These are phyloP conservation scores for Nesoenas mayeri DNA, from an alignment of 2,113 vertebrate genomes.

Conservation along the genomic window DNA sequence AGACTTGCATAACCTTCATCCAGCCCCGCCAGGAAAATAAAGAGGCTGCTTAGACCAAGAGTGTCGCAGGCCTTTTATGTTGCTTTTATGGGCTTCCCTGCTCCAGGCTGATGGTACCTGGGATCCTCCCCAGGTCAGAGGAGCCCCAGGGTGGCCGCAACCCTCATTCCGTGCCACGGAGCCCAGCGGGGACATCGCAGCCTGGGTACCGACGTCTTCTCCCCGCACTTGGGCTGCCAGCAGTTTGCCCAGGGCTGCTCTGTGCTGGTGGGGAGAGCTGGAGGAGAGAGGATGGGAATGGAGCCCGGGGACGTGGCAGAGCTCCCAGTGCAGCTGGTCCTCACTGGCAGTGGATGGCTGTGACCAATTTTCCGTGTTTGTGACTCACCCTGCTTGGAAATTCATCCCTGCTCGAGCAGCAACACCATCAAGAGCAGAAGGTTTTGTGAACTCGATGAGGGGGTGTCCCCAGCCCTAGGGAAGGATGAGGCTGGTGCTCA, in stretches of 20 bases:
- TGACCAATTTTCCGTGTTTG: not conserved
- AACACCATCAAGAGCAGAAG: not conserved
- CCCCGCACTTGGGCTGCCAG: not conserved
- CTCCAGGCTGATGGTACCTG: accelerated
- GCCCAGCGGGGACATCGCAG: not conserved
- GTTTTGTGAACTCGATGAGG: not conserved
- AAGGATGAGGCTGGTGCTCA: not conserved
- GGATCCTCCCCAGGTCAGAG: not conserved
- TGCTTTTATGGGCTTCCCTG: not conserved
- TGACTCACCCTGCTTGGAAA: not conserved
- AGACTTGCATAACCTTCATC: not conserved
- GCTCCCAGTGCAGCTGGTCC: accelerated
- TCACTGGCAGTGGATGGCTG: accelerated
- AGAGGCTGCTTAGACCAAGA: not conserved
- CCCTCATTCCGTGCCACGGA: not conserved
- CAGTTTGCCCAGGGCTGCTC: not conserved
- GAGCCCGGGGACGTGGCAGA: not conserved
- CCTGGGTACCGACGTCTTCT: accelerated
- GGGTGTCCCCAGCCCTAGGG: not conserved
- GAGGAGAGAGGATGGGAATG: not conserved
- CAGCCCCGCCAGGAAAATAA: not conserved
- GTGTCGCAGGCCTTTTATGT: not conserved
- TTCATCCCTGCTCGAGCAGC: not conserved
- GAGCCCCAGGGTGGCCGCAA: not conserved
- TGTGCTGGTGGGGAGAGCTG: not conserved